phyloP scores from a whole-genome alignment of 2,888 invertebrate genomes.

The Tuta absoluta region DNA sequence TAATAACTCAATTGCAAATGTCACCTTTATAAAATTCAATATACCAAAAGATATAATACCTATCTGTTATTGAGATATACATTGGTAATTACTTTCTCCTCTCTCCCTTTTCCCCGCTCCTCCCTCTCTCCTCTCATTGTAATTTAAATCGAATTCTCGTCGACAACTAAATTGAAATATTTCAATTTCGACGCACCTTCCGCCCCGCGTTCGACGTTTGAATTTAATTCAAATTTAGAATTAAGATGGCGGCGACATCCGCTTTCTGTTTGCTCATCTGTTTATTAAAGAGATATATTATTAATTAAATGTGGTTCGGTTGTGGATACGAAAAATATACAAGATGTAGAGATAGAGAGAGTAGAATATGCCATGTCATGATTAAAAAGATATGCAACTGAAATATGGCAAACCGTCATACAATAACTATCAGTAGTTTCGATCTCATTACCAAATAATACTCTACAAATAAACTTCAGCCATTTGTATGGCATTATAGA shows the following conservation, averaged over 20 bases:
- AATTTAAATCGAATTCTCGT: constrained; percentile 79
- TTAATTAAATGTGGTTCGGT: constrained; percentile 3
- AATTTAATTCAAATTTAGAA: constrained; percentile 61
- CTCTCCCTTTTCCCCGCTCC: constrained; percentile 31
- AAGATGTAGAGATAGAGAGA: background rate
- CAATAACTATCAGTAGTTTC: constrained; percentile 41
- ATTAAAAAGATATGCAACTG: background rate
- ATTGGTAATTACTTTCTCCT: constrained; percentile 64
- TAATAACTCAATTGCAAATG: constrained; percentile 39
- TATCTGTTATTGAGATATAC: constrained; percentile 67
- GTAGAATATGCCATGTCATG: background rate
- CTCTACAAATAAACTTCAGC: constrained; percentile 30
- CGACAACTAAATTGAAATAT: constrained; percentile 79
- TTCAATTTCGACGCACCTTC: constrained; percentile 73
- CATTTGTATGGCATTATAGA: constrained; percentile 2
- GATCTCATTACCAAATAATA: constrained; percentile 55
- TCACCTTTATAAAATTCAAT: background rate
- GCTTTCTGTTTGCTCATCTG: constrained; percentile 25
- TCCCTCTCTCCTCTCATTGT: constrained; percentile 61
- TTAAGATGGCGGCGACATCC: constrained; percentile 52
- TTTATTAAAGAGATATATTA: constrained; percentile 21
- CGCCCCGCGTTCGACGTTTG: constrained; percentile 55
- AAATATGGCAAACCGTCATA: constrained; percentile 12
- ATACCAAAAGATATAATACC: background rate
- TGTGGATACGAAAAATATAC: background rate